Evolutionary conservation across 2,888 invertebrate genomes (phyloP), one percentile per base, ranked within the genome.

Genomic region (Drosophila cognata): DNA sequence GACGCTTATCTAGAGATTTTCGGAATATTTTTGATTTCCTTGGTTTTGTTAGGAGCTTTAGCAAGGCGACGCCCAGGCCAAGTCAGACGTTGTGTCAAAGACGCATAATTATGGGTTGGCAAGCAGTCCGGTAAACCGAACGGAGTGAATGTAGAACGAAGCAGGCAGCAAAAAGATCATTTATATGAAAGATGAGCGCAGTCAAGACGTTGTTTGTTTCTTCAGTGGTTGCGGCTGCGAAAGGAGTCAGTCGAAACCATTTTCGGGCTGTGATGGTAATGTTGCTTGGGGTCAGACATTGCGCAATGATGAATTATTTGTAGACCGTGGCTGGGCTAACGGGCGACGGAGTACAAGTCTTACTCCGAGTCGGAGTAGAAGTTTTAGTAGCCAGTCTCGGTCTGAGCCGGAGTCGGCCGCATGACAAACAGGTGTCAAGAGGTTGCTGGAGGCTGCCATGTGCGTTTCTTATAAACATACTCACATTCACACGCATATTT

Each of bases 51-150:
- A 65, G 61, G 41, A 56, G 59, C 48, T 77, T 69, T 52, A 69
- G 62, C 73, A 66, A 63, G 56, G 59, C 41, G 38, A 64, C 62
- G 63, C 59, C 51, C 59, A 43, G 67, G 43, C 46, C 28, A 51
- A 61, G 55, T 73, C 79, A 73, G 79, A 68, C 67, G 60, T 74
- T 74, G 63, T 73, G 60, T 85, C 88, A 91, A 91, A 91, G 85
- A 87, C 79, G 80, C 82, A 80, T 92, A 92, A 91, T 91, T 92
- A 91, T 81, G 88, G 91, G 91, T 84, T 89, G 78, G 81, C 74
- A 74, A 68, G 41, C 71, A 78, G 58, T 76, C 59, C 55, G 71
- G 56, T 51, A 61, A 71, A 71, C 25, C 68, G 18, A 53, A 35
- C 48, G 60, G 41, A 56, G 35, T 38, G 64, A 65, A 71, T 67